These are phyloP conservation scores for Callithrix jacchus DNA, from an alignment of 2,113 vertebrate genomes.

Conservation along the genomic window DNA sequence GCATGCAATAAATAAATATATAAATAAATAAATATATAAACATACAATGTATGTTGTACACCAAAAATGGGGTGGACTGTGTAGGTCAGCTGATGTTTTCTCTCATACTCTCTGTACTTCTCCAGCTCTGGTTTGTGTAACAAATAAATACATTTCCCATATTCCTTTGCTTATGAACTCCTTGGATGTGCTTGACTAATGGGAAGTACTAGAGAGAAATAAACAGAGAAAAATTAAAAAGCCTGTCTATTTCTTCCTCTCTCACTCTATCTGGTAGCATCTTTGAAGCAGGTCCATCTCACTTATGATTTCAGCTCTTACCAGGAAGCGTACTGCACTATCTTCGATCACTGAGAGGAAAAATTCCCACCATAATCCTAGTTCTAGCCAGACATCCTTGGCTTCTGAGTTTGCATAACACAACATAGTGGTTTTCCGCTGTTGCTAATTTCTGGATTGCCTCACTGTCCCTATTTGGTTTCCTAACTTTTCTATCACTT, in stretches of 20 bases:
- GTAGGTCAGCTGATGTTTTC: neutral
- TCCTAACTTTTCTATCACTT: constrained; percentile 26
- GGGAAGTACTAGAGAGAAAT: neutral
- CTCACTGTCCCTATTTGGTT: neutral
- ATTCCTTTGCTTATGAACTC: neutral
- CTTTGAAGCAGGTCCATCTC: neutral
- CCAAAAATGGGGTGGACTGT: neutral
- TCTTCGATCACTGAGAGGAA: neutral
- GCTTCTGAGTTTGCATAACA: neutral
- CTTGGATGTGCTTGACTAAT: neutral
- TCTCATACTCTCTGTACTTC: neutral
- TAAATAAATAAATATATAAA: too few relatives aligned
- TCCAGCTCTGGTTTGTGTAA: neutral
- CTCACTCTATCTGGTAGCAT: neutral
- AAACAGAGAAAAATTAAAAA: neutral
- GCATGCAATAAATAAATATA: neutral
- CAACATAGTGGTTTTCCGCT: neutral
- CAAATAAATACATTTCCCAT: neutral
- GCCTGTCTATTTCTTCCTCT: neutral
- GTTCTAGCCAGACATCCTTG: neutral
- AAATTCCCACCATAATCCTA: neutral
- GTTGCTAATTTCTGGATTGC: neutral
- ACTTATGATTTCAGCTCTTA: neutral
- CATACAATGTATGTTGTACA: neutral
- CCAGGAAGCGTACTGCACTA: neutral